These are phyloP conservation scores for Drosophila pseudoananassae DNA, from an alignment of 1,140 invertebrate species.

Conservation along the genomic window DNA sequence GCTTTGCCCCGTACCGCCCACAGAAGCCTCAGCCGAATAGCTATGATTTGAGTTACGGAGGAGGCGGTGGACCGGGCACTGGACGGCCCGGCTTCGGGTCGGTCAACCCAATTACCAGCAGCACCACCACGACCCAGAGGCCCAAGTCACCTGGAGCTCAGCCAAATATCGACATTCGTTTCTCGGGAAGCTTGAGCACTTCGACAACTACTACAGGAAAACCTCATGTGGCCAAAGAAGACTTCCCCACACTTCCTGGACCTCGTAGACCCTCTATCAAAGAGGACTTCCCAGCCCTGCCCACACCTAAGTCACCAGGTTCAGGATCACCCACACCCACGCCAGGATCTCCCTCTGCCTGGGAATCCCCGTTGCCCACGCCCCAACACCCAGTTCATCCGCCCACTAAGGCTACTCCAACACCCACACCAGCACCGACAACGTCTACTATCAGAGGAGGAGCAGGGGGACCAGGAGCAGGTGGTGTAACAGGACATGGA, in stretches of 20 bases:
- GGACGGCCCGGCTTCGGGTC: constrained; percentile 56
- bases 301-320: constrained; percentile 47
- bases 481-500: neutral
- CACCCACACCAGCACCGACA: constrained; percentile 13
- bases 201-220: constrained; percentile 47
- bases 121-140: constrained; percentile 47
- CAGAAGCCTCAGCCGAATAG: constrained; percentile 70
- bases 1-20: constrained; percentile 70
- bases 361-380: constrained; percentile 65
- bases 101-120: constrained; percentile 33
- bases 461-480: constrained; percentile 12
- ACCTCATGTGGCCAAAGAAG: constrained; percentile 71
- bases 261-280: constrained; percentile 66
- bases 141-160: constrained; percentile 31
- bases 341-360: constrained; percentile 49
- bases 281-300: constrained; percentile 70
- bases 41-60: constrained; percentile 77
- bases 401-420: constrained; percentile 3
- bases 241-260: constrained; percentile 65
- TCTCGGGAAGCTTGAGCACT: constrained; percentile 38
- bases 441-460: constrained; percentile 35
- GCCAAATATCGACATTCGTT: constrained; percentile 51
- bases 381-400: constrained; percentile 55
- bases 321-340: constrained; percentile 29
- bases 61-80: constrained; percentile 30